phyloP scores from a whole-genome alignment of 2,113 vertebrate species.

The Brienomyrus longianalis region DNA sequence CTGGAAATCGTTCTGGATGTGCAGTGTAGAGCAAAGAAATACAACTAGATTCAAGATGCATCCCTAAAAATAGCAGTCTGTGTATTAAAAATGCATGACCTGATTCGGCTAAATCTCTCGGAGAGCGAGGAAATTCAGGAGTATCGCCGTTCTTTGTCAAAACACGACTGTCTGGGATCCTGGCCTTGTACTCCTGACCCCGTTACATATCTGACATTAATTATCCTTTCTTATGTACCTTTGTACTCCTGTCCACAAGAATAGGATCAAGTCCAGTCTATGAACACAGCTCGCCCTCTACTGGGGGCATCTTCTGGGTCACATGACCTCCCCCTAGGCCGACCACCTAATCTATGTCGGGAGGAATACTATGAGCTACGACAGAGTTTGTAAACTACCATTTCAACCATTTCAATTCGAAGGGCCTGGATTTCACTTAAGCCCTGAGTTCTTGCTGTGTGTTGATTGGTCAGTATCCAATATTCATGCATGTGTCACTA shows the following conservation, averaged over 20 bases:
- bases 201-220: conserved; percentile 4
- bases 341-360: not conserved
- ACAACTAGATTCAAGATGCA: conserved; percentile 13
- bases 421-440: not conserved
- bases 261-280: not conserved
- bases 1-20: not conserved
- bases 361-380: not conserved
- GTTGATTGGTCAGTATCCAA: not conserved
- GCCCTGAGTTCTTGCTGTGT: not conserved
- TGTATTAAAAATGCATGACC: conserved; percentile 25
- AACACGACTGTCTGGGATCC: not conserved
- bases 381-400: not conserved
- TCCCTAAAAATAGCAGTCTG: conserved; percentile 17
- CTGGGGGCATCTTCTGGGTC: not conserved
- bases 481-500: not conserved
- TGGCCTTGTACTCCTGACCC: conserved; percentile 4
- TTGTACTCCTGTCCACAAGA: not conserved
- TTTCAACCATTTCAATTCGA: not conserved
- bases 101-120: conserved; percentile 16
- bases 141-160: not conserved
- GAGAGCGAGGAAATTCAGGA: not conserved
- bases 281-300: not conserved
- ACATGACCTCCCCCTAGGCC: not conserved
- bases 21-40: not conserved
- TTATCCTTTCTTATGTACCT: not conserved